A percentile compares a stretch with the other conserved stretches of the same genome.
These are phyloP conservation scores for Erinaceus europaeus DNA, from an alignment of 2,113 vertebrate species.

Conservation along the genomic window DNA sequence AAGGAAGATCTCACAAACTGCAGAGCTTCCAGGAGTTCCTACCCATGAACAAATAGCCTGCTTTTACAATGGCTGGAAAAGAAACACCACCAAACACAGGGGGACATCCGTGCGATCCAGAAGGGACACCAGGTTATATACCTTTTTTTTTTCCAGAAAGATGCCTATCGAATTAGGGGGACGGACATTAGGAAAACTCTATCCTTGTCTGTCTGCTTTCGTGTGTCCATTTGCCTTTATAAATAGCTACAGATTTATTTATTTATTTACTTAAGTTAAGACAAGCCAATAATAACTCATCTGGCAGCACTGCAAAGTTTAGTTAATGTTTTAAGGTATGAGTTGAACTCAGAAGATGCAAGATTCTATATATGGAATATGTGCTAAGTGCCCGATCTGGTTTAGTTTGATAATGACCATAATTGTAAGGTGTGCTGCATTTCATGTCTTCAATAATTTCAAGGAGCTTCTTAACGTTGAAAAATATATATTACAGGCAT, in stretches of 20 bases:
- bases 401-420: constrained; percentile 50
- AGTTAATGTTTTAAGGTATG: constrained; percentile 65
- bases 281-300: constrained; percentile 46
- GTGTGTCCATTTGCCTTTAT: constrained; percentile 34
- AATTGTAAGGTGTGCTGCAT: constrained; percentile 46
- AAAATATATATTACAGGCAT: constrained; percentile 55
- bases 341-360: constrained; percentile 59
- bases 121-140: constrained; percentile 24
- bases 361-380: constrained; percentile 48
- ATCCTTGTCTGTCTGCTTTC: constrained; percentile 35
- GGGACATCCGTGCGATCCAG: neutral
- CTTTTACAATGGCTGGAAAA: constrained; percentile 25
- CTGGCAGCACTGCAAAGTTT: constrained; percentile 43
- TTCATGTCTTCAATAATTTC: constrained; percentile 26
- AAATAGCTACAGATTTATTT: constrained; percentile 43
- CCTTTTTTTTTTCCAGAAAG: constrained; percentile 1
- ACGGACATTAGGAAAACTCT: neutral
- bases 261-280: constrained; percentile 57
- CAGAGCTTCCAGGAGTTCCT: neutral
- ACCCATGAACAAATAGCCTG: neutral
- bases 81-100: neutral
- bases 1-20: constrained; percentile 21
- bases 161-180: neutral
- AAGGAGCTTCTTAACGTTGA: constrained; percentile 45
- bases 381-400: constrained; percentile 32